These are phyloP conservation scores for Cylas formicarius DNA, from an alignment of 1,140 invertebrate species.

Conservation along the genomic window DNA sequence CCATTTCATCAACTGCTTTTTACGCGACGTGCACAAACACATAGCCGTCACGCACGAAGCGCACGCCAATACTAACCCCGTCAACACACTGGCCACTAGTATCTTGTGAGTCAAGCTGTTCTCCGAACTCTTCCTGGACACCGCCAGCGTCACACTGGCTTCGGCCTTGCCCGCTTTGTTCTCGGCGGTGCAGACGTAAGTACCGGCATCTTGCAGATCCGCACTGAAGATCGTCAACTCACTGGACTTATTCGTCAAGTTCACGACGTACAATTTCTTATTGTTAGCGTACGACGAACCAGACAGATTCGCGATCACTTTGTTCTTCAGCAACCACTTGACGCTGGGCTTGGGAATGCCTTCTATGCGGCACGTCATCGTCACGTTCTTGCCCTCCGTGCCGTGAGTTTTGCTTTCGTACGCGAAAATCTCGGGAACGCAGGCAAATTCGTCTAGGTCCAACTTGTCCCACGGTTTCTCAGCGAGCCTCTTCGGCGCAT, in stretches of 20 bases:
- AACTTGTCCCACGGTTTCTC: constrained; percentile 65
- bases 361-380: constrained; percentile 61
- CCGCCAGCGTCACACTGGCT: constrained; percentile 59
- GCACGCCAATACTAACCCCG: constrained; percentile 50
- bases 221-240: constrained; percentile 64
- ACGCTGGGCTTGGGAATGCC: constrained; percentile 62
- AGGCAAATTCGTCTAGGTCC: constrained; percentile 72
- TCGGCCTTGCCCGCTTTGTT: constrained; percentile 68
- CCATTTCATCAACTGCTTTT: constrained; percentile 35
- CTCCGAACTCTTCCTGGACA: constrained; percentile 48
- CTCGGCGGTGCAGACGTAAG: constrained; percentile 67
- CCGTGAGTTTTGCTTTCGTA: constrained; percentile 47
- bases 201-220: constrained; percentile 62
- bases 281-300: constrained; percentile 42
- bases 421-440: constrained; percentile 58
- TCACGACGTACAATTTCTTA: constrained; percentile 47
- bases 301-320: constrained; percentile 45
- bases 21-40: constrained; percentile 50
- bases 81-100: constrained; percentile 50
- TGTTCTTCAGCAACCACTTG: constrained; percentile 48
- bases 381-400: constrained; percentile 64
- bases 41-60: constrained; percentile 53
- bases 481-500: constrained; percentile 52
- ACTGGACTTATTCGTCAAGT: constrained; percentile 48
- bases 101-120: constrained; percentile 47